A percentile compares a stretch with the other conserved stretches of the same genome.
phyloP scores from a whole-genome alignment of 1,140 invertebrate species.

The Sinella curviseta region DNA sequence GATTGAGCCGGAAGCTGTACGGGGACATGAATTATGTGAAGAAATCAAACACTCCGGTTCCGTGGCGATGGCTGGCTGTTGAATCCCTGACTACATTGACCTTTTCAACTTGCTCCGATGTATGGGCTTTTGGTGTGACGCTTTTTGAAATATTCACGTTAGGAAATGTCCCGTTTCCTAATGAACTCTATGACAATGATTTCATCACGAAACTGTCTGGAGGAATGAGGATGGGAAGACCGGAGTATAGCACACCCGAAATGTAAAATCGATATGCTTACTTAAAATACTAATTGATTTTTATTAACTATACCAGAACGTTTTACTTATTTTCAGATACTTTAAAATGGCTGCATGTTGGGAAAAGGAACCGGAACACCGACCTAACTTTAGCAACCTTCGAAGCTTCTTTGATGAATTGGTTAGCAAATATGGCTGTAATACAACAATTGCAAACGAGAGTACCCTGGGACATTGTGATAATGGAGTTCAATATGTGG shows the following conservation, averaged over 20 bases:
- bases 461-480: too few species aligned
- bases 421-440: too few species aligned
- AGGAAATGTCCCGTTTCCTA: constrained; percentile 82
- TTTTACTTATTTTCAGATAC: not conserved
- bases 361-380: constrained; percentile 3
- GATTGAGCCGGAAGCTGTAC: constrained; percentile 76
- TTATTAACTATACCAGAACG: not conserved
- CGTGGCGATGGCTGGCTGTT: constrained; percentile 27
- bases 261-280: constrained; percentile 13
- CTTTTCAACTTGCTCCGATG: constrained; percentile 75
- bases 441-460: too few species aligned
- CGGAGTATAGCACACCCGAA: not conserved
- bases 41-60: constrained; percentile 60
- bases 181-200: constrained; percentile 50
- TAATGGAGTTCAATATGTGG: too few species aligned
- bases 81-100: too few species aligned
- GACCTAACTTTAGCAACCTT: constrained; percentile 11
- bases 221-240: constrained; percentile 11
- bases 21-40: constrained; percentile 77
- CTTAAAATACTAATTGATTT: too few species aligned
- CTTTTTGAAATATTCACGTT: constrained; percentile 84
- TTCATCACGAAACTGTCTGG: not conserved
- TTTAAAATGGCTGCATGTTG: constrained; percentile 15
- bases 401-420: not conserved
- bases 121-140: constrained; percentile 78